phyloP scores from a whole-genome alignment of 2,797 vertebrate genomes.

The Paedocypris micromegethes region DNA sequence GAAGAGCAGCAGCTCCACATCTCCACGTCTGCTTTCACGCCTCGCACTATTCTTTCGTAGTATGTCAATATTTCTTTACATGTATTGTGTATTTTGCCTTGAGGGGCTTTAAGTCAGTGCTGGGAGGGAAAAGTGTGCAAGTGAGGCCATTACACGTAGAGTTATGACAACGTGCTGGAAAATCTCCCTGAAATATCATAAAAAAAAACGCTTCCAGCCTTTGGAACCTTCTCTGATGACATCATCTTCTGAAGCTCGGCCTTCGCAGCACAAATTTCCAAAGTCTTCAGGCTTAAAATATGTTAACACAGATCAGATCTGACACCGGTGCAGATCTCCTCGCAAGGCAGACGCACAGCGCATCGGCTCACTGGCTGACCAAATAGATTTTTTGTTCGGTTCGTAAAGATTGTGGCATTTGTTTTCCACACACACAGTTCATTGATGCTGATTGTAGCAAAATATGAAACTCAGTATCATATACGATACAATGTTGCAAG shows the following conservation, averaged over 20 bases:
- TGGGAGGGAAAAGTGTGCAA: too few species aligned
- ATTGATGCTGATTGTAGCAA: too few species aligned
- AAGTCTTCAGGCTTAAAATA: slow-evolving; percentile 51
- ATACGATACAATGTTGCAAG: too few species aligned
- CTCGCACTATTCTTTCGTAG: not conserved
- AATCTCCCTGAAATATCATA: slow-evolving; percentile 60
- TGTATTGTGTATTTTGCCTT: too few species aligned
- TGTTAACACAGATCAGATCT: slow-evolving; percentile 43
- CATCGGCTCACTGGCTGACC: slow-evolving; percentile 12
- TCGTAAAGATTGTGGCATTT: not conserved
- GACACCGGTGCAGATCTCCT: slow-evolving; percentile 32
- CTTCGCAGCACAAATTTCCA: slow-evolving; percentile 66
- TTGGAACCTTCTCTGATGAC: slow-evolving; percentile 65
- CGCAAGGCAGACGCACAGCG: not conserved
- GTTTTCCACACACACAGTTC: too few species aligned
- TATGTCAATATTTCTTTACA: too few species aligned
- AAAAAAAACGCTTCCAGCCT: slow-evolving; percentile 59
- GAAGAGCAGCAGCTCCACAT: slow-evolving; percentile 32
- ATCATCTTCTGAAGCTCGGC: slow-evolving; percentile 59
- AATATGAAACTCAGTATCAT: too few species aligned
- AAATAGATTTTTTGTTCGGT: slow-evolving; percentile 4
- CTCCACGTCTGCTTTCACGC: slow-evolving; percentile 23
- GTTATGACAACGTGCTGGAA: slow-evolving; percentile 53
- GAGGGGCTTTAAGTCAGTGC: too few species aligned
- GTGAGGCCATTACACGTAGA: not conserved